Evolutionary conservation across 1,140 invertebrate species (phyloP).

Genomic region (Stegodyphus mimosarum): DNA sequence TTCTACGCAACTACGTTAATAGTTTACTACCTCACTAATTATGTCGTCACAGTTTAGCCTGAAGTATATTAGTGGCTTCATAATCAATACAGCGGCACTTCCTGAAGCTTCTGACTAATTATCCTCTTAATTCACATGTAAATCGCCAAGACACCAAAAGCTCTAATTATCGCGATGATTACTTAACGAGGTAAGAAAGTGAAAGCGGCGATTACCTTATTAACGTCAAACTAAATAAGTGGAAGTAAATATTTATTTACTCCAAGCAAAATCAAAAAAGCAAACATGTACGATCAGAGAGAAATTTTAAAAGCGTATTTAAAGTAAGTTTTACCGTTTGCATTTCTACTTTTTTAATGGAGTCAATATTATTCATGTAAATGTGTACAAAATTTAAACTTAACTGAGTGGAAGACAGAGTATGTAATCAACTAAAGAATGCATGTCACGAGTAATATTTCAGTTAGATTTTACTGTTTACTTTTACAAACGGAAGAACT

Average conservation of each 20-base stretch:
- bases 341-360: neutral
- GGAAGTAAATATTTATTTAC: constrained; percentile 51
- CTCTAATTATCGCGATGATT: constrained; percentile 50
- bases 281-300: neutral
- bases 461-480: too few relatives aligned
- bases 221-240: constrained; percentile 33
- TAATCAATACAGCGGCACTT: constrained; percentile 29
- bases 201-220: constrained; percentile 42
- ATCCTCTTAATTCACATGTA: constrained; percentile 36
- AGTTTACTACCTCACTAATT: too few relatives aligned
- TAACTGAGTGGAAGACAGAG: neutral
- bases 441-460: too few relatives aligned
- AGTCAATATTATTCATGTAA: neutral
- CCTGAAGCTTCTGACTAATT: constrained; percentile 25
- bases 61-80: neutral
- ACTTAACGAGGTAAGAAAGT: constrained; percentile 25
- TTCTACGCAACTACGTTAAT: too few relatives aligned
- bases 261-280: neutral
- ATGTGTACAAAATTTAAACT: neutral
- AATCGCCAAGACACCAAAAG: constrained; percentile 14
- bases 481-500: too few relatives aligned
- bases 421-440: neutral
- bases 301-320: neutral
- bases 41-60: too few relatives aligned
- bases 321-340: neutral